phyloP scores from a whole-genome alignment of 1,140 invertebrate species.

The Nasonia longicornis region DNA sequence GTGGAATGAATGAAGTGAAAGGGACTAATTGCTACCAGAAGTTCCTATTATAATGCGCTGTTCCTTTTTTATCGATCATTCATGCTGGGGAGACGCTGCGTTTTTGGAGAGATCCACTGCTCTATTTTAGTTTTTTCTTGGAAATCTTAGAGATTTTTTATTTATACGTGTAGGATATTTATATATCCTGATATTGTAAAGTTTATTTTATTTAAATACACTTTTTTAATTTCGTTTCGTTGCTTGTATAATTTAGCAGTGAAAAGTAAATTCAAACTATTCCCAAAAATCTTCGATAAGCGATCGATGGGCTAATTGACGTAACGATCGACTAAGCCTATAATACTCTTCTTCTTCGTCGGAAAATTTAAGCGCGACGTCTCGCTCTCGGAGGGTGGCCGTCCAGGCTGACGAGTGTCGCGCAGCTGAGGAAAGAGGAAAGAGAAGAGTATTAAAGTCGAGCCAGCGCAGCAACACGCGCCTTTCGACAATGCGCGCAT shows the following conservation, averaged over 20 bases:
- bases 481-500: slow-evolving; percentile 38
- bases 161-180: too few relatives aligned
- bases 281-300: too few relatives aligned
- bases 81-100: not conserved
- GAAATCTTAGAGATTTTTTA: not conserved
- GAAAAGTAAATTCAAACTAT: too few relatives aligned
- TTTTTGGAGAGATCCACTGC: not conserved
- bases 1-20: slow-evolving; percentile 36
- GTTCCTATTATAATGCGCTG: slow-evolving; percentile 42
- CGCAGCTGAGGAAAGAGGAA: slow-evolving; percentile 60
- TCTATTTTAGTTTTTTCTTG: not conserved
- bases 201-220: too few relatives aligned
- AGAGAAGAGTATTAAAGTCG: slow-evolving; percentile 43
- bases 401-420: slow-evolving; percentile 62
- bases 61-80: slow-evolving; percentile 38
- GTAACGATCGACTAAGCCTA: too few relatives aligned
- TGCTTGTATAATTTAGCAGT: too few relatives aligned
- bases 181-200: too few relatives aligned
- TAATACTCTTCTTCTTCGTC: too few relatives aligned
- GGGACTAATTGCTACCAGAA: slow-evolving; percentile 46
- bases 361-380: slow-evolving; percentile 32
- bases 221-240: not conserved
- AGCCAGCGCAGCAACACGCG: slow-evolving; percentile 13
- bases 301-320: not conserved
- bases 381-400: slow-evolving; percentile 63